Conservation (phyloP, 2,888 invertebrate genomes). For the Hydrotaea cyrtoneurina region DNA sequence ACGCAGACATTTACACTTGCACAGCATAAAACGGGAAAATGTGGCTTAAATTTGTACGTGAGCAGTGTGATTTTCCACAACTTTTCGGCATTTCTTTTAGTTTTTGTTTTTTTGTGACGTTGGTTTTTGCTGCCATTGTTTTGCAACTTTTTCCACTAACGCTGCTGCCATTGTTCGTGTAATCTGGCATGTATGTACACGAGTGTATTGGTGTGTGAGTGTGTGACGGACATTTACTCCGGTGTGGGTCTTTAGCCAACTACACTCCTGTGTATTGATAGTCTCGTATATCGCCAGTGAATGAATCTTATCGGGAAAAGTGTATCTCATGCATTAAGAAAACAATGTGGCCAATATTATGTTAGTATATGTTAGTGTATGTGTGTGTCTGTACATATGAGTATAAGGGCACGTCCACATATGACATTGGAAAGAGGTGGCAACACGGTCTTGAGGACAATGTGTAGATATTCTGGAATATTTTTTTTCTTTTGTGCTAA, state of each 20-base stretch:
- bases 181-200: background rate
- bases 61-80: background rate
- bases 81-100: background rate
- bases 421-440: background rate
- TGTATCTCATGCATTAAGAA: slow-evolving; percentile 23
- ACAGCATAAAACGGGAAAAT: background rate
- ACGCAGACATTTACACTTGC: background rate
- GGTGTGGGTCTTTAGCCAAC: slow-evolving; percentile 27
- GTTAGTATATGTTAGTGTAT: background rate
- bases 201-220: too few relatives aligned
- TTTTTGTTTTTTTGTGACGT: background rate
- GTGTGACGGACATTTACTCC: background rate
- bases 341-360: slow-evolving; percentile 28
- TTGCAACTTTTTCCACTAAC: background rate
- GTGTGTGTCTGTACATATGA: background rate
- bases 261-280: slow-evolving; percentile 22
- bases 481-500: too few relatives aligned
- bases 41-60: slow-evolving; percentile 2
- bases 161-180: background rate
- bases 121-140: background rate
- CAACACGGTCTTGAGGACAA: background rate
- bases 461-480: too few relatives aligned
- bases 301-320: slow-evolving; percentile 7
- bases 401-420: background rate
- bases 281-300: background rate